Evolutionary conservation across 2,888 invertebrate species (phyloP), one percentile per base, ranked within the genome.

Genomic region (Halictus quadricinctus): DNA sequence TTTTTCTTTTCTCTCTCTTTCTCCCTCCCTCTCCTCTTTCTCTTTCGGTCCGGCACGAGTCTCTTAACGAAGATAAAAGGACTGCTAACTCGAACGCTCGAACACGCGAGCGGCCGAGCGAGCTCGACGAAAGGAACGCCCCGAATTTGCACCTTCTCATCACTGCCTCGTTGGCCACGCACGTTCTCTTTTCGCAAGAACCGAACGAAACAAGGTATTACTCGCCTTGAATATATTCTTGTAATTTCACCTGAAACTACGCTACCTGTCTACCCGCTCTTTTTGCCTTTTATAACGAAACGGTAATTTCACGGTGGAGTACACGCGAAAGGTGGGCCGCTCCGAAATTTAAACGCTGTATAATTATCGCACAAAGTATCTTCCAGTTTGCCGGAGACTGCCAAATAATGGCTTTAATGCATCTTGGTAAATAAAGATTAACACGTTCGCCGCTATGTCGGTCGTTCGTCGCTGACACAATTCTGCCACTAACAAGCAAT

Each of bases 11-110:
- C n/a, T n/a, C 46, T 70, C 29, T 58, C n/a, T n/a, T n/a, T 29
- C 15, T 46, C 43, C 7, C 29, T 41, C 41, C n/a, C 43, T 12
- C 41, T 36, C 58, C 43, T 25, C 43, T 46, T 10, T 79, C 41
- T 58, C 7, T 21, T 48, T 50, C 72, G 43, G 54, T 50, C 70
- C 80, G 85, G 72, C 86, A 86, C 85, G 86, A 86, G 86, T 84
- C 84, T 79, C 78, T 85, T 84, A 86, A 84, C 86, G 81, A 81
- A 86, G 86, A 86, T 86, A 85, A 86, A 85, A 86, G 81, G 76
- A 80, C 76, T 81, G 79, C 76, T 81, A 81, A 81, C 79, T 76
- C 76, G 78, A 72, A 76, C 81, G 69, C 79, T 60, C 79, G 74
- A 83, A 84, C 85, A 85, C 86, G 85, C 85, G 75, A 81, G 69